Evolutionary conservation across 2,113 vertebrate genomes (phyloP).

Genomic region (Rhinolophus sinicus): DNA sequence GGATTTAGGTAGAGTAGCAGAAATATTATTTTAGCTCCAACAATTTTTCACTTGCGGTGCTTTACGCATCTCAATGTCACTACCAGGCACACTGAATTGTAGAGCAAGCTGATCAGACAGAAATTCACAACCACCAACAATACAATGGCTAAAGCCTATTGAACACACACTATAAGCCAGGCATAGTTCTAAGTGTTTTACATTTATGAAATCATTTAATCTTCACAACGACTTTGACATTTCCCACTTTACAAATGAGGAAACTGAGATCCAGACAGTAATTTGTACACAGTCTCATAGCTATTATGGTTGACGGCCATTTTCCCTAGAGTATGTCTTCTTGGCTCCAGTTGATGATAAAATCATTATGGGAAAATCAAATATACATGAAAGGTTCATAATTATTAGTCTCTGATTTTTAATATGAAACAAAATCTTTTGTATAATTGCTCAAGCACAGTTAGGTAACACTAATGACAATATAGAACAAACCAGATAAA

Average conservation of each 20-base stretch:
- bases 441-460: background rate
- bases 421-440: background rate
- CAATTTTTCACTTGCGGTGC: background rate
- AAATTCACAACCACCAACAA: background rate
- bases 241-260: background rate
- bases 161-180: background rate
- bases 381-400: background rate
- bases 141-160: background rate
- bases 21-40: background rate
- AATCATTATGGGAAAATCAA: conserved; percentile 5
- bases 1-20: background rate
- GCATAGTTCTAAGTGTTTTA: background rate
- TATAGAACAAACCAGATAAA: background rate
- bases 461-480: background rate
- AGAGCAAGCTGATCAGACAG: background rate
- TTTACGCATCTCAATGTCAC: background rate
- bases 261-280: background rate
- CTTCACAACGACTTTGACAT: background rate
- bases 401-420: background rate
- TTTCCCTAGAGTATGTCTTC: background rate
- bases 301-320: background rate
- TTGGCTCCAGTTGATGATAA: background rate
- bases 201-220: background rate
- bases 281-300: background rate
- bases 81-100: background rate